These are phyloP conservation scores for Ischnura elegans DNA, from an alignment of 2,888 invertebrate species.

Conservation along the genomic window DNA sequence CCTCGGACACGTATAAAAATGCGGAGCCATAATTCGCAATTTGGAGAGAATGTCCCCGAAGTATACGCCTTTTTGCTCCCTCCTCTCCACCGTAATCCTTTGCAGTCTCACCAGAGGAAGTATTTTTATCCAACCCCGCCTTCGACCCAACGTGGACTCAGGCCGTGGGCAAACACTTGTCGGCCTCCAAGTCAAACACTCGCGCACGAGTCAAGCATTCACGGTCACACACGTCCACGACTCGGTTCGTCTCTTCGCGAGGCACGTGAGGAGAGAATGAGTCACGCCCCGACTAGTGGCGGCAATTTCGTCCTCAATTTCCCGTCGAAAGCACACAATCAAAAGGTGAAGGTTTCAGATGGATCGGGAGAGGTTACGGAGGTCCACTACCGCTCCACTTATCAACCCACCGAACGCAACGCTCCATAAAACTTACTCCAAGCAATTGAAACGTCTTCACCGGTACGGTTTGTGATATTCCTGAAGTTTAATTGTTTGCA, in stretches of 20 bases:
- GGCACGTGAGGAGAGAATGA: background rate
- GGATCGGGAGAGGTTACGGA: background rate
- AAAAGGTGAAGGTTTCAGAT: background rate
- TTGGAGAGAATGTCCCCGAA: background rate
- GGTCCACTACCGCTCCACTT: background rate
- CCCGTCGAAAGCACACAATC: background rate
- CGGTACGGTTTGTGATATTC: too few species aligned
- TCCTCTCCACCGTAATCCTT: background rate
- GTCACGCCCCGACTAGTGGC: background rate
- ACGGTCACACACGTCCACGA: background rate
- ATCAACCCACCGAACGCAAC: background rate
- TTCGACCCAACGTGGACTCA: background rate
- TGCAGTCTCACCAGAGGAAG: background rate
- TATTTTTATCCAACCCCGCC: background rate
- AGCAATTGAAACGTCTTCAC: too few species aligned
- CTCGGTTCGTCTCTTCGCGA: background rate
- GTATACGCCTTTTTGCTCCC: background rate
- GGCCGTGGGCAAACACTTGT: background rate
- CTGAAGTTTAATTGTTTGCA: too few species aligned
- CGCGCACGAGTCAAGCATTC: background rate
- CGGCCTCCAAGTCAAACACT: background rate
- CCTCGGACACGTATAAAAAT: background rate
- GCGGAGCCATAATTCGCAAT: constrained; percentile 10
- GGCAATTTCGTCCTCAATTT: constrained; percentile 27
- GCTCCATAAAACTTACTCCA: background rate